Evolutionary conservation across 2,888 invertebrate species (phyloP).

Genomic region (Altica lythri): DNA sequence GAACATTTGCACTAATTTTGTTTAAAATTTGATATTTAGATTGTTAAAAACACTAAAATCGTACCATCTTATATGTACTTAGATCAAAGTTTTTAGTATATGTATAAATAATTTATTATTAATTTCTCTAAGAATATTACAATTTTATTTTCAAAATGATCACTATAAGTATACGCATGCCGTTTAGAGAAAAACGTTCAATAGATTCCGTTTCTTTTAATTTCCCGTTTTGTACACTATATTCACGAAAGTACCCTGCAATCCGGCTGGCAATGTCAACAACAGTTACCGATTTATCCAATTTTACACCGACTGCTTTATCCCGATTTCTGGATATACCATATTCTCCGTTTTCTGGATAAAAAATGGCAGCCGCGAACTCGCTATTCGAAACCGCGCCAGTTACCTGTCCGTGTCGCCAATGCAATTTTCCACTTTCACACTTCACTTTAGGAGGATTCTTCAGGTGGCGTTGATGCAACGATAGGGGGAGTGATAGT

Average conservation of each 20-base stretch:
- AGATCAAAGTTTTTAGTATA: too few species aligned
- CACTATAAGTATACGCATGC: neutral
- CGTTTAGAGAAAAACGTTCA: conserved; percentile 15
- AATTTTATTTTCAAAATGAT: conserved; percentile 1
- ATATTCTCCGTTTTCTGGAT: too few species aligned
- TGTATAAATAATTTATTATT: neutral
- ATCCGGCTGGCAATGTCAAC: conserved; percentile 32
- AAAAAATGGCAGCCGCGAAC: conserved; percentile 6
- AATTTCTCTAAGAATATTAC: conserved; percentile 5
- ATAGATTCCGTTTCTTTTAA: conserved; percentile 15
- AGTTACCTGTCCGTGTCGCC: conserved; percentile 19
- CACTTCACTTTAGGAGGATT: conserved; percentile 40
- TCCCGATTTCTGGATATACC: neutral
- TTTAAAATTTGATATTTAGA: too few species aligned
- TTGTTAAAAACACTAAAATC: too few species aligned
- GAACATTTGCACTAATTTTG: too few species aligned
- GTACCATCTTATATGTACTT: too few species aligned
- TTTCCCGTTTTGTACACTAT: conserved; percentile 40
- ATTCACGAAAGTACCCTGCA: conserved; percentile 53
- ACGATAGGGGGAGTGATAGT: conserved; percentile 60
- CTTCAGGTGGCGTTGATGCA: conserved; percentile 50
- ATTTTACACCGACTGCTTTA: neutral
- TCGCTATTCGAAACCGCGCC: neutral
- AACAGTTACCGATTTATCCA: neutral
- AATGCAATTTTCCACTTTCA: neutral